A percentile compares a stretch with the other conserved stretches of the same genome.
phyloP scores from a whole-genome alignment of 2,888 invertebrate genomes.

The Cartodere bifasciata region DNA sequence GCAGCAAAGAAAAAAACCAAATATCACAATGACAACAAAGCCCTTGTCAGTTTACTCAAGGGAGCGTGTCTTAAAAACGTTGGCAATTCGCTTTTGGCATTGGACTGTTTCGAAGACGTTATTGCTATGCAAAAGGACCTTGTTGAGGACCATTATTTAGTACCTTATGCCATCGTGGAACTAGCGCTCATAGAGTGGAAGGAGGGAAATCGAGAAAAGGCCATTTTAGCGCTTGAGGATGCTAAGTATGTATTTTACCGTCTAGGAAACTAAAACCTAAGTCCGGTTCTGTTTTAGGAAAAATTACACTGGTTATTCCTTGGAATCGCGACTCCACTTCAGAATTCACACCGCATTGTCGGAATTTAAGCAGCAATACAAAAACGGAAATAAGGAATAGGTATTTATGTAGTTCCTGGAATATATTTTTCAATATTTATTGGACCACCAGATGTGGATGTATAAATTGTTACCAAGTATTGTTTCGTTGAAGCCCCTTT shows the following conservation, averaged over 20 bases:
- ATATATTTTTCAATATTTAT: too few relatives aligned
- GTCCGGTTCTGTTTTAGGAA: constrained; percentile 48
- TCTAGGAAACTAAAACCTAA: not conserved
- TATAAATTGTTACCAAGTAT: too few relatives aligned
- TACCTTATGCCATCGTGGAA: constrained; percentile 80
- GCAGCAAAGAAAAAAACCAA: constrained; percentile 29
- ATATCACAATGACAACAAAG: constrained; percentile 58
- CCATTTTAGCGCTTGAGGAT: constrained; percentile 61
- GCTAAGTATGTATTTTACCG: constrained; percentile 52
- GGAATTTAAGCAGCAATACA: constrained; percentile 33
- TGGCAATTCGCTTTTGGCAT: constrained; percentile 62
- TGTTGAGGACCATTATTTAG: constrained; percentile 69
- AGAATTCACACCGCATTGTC: constrained; percentile 66
- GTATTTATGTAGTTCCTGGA: too few relatives aligned
- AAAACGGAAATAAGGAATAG: too few relatives aligned
- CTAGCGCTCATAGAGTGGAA: constrained; percentile 67
- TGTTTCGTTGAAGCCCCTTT: too few relatives aligned
- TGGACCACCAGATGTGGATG: too few relatives aligned
- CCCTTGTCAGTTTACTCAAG: constrained; percentile 62
- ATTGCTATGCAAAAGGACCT: constrained; percentile 54
- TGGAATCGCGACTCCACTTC: constrained; percentile 84
- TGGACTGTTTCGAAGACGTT: constrained; percentile 55
- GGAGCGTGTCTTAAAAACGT: constrained; percentile 74
- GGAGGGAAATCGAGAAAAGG: constrained; percentile 52
- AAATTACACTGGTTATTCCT: constrained; percentile 73